These are phyloP conservation scores for Flexamia atlantica DNA, from an alignment of 2,888 invertebrate species.

Conservation along the genomic window DNA sequence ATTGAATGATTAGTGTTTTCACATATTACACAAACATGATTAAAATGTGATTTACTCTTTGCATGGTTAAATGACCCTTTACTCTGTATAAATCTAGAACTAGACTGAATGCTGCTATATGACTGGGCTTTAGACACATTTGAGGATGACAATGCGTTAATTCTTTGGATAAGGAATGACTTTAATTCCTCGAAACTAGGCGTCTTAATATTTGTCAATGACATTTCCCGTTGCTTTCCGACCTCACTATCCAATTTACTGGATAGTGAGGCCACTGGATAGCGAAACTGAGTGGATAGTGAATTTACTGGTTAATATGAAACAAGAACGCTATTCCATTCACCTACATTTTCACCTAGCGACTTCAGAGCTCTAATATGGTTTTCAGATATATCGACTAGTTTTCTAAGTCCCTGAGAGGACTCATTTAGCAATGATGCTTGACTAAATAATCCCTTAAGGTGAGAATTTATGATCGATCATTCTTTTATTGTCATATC, in stretches of 20 bases:
- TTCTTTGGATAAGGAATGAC: neutral
- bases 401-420: neutral
- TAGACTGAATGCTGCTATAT: neutral
- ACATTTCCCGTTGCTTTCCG: neutral
- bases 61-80: neutral
- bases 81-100: neutral
- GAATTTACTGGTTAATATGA: neutral
- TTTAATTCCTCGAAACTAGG: neutral
- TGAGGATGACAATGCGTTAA: neutral
- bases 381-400: neutral
- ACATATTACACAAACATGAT: neutral
- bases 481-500: neutral
- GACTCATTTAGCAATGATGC: neutral
- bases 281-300: too few relatives aligned
- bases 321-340: neutral
- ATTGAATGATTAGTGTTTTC: neutral
- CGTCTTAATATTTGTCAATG: neutral
- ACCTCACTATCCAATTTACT: neutral
- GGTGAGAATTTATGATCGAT: neutral
- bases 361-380: neutral
- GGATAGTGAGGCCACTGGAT: too few relatives aligned
- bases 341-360: neutral
- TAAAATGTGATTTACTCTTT: neutral
- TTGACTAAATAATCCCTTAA: neutral
- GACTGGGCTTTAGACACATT: neutral